A percentile compares a stretch with the other conserved stretches of the same genome.
Evolutionary conservation across 2,113 vertebrate species (phyloP).

Genomic region (Callorhinus ursinus): DNA sequence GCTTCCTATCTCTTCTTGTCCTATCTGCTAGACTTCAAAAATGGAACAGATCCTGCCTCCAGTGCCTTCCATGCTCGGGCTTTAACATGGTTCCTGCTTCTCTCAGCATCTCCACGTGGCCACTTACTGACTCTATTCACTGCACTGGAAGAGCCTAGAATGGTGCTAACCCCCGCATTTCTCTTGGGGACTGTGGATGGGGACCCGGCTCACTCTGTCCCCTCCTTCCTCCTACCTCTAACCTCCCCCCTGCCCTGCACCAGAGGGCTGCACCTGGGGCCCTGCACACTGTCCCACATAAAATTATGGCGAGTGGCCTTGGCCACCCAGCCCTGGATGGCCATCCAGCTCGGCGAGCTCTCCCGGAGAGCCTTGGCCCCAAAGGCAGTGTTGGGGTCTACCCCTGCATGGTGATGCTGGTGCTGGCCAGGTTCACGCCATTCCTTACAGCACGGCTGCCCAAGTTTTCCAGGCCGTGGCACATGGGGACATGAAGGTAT

Average conservation of each 20-base stretch:
- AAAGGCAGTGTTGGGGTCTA: not conserved
- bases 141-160: not conserved
- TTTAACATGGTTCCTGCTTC: not conserved
- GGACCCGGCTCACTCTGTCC: rapidly evolving
- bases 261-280: not conserved
- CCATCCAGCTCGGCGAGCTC: rapidly evolving
- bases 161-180: not conserved
- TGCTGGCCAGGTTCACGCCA: too few relatives aligned
- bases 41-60: rapidly evolving
- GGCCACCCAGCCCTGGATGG: rapidly evolving
- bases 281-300: rapidly evolving
- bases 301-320: rapidly evolving
- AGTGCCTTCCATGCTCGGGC: rapidly evolving
- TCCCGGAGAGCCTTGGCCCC: rapidly evolving
- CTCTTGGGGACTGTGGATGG: too few relatives aligned
- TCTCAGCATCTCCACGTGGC: too few relatives aligned
- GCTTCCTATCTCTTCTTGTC: rapidly evolving
- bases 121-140: rapidly evolving
- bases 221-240: too few relatives aligned
- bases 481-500: rapidly evolving
- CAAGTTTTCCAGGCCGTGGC: rapidly evolving
- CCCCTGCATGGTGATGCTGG: too few relatives aligned
- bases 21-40: not conserved
- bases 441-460: not conserved
- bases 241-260: rapidly evolving